These are phyloP conservation scores for Festucalex cinctus DNA, from an alignment of 2,113 vertebrate genomes.

Conservation along the genomic window DNA sequence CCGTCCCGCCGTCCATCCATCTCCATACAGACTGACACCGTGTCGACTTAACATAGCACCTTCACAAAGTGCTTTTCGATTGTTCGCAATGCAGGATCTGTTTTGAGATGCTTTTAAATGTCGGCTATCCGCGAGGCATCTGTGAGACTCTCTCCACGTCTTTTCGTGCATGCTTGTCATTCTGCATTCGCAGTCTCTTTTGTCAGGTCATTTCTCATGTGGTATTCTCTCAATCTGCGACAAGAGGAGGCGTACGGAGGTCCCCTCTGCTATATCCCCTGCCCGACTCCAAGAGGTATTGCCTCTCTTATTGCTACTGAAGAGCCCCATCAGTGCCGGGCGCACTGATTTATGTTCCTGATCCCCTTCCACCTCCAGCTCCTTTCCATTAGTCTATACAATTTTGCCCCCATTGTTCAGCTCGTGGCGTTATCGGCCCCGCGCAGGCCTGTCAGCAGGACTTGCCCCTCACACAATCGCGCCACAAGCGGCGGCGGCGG, in stretches of 20 bases:
- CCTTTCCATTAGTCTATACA: conserved; percentile 72
- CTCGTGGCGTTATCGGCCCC: conserved; percentile 58
- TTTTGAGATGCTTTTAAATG: not conserved
- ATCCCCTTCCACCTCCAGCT: conserved; percentile 64
- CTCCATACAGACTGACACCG: conserved; percentile 37
- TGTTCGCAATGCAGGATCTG: not conserved
- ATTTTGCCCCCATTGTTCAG: conserved; percentile 71
- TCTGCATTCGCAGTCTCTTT: conserved; percentile 16
- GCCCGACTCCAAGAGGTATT: conserved; percentile 60
- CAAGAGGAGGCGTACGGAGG: conserved; percentile 25
- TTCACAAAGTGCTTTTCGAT: conserved; percentile 38
- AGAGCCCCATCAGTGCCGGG: conserved; percentile 72
- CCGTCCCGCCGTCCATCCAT: conserved; percentile 5
- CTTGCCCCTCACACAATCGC: conserved; percentile 52
- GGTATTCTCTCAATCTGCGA: conserved; percentile 37
- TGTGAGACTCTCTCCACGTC: conserved; percentile 22
- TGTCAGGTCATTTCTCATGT: conserved; percentile 41
- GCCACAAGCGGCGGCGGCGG: conserved; percentile 7
- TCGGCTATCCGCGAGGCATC: conserved; percentile 1
- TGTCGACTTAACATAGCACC: conserved; percentile 38
- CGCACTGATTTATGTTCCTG: conserved; percentile 69
- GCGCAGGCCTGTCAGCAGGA: conserved; percentile 66
- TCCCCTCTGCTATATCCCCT: conserved; percentile 33
- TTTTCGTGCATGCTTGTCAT: conserved; percentile 46
- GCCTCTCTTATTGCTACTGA: conserved; percentile 69